Evolutionary conservation across 1,140 invertebrate genomes (phyloP), one percentile per base, ranked within the genome.

Genomic region (Drosophila neocordata): DNA sequence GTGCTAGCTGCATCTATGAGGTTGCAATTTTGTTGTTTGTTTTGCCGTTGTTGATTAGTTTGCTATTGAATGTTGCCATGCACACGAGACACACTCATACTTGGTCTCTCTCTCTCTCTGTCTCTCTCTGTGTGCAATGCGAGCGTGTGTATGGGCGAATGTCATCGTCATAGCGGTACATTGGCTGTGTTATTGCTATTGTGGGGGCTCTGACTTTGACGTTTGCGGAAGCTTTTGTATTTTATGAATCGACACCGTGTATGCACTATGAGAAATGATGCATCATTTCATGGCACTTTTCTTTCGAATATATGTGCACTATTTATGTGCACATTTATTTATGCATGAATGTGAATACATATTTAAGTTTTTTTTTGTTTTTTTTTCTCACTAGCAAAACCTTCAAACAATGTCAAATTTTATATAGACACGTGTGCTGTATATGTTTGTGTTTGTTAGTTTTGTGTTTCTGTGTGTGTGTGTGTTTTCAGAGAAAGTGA

Each of bases 61-160:
- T 65, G 72, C 68, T 88, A 87, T 87, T 87, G 83, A 87, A 68
- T 62, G 61, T 63, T 82, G 62, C 66, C 67, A 65, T 69, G 78
- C 65, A 64, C 52, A 62, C 69, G 52, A 53, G 18, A 63, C 60
- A 63, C 60, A 38, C 52, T 31, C 62, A 62, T 51, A 37, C 34
- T 38, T 18, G 8, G 56, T 62, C 31, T 34, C 44, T n/a, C 55
- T 51, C 35, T 15, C 15, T 52, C 41, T 18, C 8, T 20, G 41
- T 48, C 15, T 52, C 41, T 18, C 8, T 20, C 15, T 48, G 41
- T 15, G 20, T 48, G 41, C 22, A 24, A 24, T 2, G 22, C 41
- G 15, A 48, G 41, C 41, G 41, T 48, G 31, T 27, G 13, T 24
- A 24, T n/a, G 27, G 15, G 8, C 53, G 63, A 53, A 55, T 41